phyloP scores from a whole-genome alignment of 2,888 invertebrate genomes.

The Scrobipalpa costella region DNA sequence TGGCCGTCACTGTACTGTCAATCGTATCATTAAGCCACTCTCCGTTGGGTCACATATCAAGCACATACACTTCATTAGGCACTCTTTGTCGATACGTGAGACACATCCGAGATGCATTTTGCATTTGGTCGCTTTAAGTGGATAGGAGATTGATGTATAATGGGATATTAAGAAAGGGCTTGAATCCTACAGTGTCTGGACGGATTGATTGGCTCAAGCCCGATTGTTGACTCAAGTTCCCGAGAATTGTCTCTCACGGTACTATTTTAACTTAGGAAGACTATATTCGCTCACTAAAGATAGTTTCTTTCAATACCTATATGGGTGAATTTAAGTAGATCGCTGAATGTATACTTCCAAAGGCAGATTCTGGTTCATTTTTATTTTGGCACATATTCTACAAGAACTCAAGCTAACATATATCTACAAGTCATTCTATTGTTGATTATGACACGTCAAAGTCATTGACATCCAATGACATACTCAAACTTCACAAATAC shows the following conservation, averaged over 20 bases:
- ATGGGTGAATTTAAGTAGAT: no score
- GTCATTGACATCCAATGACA: constrained; percentile 39
- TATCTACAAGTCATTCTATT: background rate
- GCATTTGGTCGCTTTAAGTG: constrained; percentile 57
- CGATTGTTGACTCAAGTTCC: constrained; percentile 8
- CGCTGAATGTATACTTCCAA: no score
- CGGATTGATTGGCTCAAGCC: constrained; percentile 19
- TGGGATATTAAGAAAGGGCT: constrained; percentile 57
- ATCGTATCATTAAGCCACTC: constrained; percentile 71
- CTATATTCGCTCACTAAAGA: background rate
- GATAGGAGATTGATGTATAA: constrained; percentile 71
- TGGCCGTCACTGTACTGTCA: constrained; percentile 74
- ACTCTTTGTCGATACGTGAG: constrained; percentile 62
- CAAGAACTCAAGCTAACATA: no score
- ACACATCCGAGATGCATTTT: constrained; percentile 66
- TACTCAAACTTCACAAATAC: constrained; percentile 50
- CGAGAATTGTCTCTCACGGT: constrained; percentile 20
- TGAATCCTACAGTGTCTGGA: constrained; percentile 5
- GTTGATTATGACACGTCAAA: constrained; percentile 24
- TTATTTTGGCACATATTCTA: no score
- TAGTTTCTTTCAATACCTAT: no score
- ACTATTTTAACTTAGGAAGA: background rate
- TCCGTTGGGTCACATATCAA: constrained; percentile 72
- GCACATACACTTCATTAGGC: constrained; percentile 74
- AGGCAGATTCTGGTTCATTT: no score